Base-by-base conservation (phyloP, 2,888 invertebrate genomes). In the Nomada goodeniana region DNA sequence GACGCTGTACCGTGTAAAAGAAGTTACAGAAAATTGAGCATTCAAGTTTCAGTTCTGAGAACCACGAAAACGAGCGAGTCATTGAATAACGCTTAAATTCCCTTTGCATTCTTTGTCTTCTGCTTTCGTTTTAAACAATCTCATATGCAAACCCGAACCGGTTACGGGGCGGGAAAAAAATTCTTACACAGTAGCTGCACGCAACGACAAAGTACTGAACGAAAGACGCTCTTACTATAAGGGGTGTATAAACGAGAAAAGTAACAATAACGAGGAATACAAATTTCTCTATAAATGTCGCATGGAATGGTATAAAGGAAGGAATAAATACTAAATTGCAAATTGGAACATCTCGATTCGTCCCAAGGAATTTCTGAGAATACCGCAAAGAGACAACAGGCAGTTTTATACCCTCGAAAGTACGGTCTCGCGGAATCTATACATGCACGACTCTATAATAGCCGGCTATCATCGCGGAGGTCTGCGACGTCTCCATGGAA, bases 401-500 rank as follows among this genome's bases (percentile, higher is more conserved):
- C 7, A 11, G 18, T 47, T 57, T 7, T 2, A 20, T 5, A 23
- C 23, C 9, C 11, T 4, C 10, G n/a, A 42, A 50, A 63, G 2
- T 2, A 52, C 20, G 52, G 65, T 64, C 36, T 42, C 26, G 26
- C 26, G 61, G 75, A 26, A 26, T 67, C 26, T 61, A 53, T 75
- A 74, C 36, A 0, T 36, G 36, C 47, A 23, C 15, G 20, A 42
- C 11, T n/a, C 15, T 53, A 47, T 72, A 78, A 82, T 63, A 53
- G 53, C 0, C 36, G 79, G 63, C 71, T 74, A 80, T 83, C 78
- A 44, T 69, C 13, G 74, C 60, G 85, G 72, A 74, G 65, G 80
- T 52, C 60, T 59, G 86, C 75, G 87, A 87, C 73, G 79, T 87
- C 87, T 82, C 87, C 78, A 75, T 75, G 68, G 75, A 82, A 86